Conservation (phyloP, 1,140 invertebrate species). For the Lepidurus packardi region DNA sequence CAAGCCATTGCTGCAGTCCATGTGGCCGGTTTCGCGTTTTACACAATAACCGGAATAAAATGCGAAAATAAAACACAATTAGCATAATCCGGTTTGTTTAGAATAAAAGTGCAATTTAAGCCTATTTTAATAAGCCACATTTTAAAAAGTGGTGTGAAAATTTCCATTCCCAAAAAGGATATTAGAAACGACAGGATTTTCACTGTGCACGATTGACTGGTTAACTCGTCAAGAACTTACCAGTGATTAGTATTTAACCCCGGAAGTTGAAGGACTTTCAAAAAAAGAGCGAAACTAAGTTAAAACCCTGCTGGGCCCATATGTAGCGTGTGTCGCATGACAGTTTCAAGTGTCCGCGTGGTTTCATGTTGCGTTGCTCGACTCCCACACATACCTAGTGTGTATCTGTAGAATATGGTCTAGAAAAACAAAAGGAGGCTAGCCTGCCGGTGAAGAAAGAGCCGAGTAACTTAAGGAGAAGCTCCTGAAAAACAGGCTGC, state of each 20-base stretch:
- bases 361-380: neutral
- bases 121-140: no score
- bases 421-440: neutral
- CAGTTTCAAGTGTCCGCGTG: conserved; percentile 20
- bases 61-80: neutral
- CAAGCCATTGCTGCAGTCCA: neutral
- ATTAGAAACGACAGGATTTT: neutral
- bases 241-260: neutral
- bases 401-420: neutral
- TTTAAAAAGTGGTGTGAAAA: neutral
- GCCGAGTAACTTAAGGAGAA: neutral
- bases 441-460: conserved; percentile 6
- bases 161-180: neutral
- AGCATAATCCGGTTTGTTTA: neutral
- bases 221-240: neutral
- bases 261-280: conserved; percentile 3
- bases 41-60: neutral
- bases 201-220: neutral
- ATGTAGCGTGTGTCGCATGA: conserved; percentile 17
- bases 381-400: conserved; percentile 14
- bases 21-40: neutral
- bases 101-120: neutral
- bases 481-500: conserved; percentile 13
- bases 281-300: neutral
- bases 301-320: neutral